phyloP scores from a whole-genome alignment of 2,113 vertebrate genomes.

The Takifugu bimaculatus region DNA sequence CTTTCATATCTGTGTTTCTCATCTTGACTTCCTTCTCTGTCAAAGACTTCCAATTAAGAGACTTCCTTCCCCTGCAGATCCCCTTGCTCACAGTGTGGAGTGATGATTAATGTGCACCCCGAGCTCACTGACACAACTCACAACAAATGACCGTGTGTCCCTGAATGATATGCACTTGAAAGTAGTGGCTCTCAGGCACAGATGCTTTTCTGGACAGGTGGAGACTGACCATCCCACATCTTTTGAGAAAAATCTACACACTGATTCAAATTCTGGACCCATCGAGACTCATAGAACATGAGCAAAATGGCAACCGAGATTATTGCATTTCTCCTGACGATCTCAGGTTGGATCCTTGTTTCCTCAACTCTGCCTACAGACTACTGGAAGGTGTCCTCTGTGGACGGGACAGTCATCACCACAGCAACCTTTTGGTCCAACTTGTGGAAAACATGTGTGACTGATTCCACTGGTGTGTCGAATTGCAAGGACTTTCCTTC shows the following conservation, averaged over 20 bases:
- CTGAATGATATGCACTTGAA: slow-evolving; percentile 34
- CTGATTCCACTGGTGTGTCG: slow-evolving; percentile 91
- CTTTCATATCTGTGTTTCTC: slow-evolving; percentile 27
- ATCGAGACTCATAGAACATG: slow-evolving; percentile 34
- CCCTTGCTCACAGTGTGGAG: slow-evolving; percentile 55
- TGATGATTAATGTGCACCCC: slow-evolving; percentile 45
- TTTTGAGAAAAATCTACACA: slow-evolving; percentile 6
- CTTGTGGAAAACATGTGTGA: slow-evolving; percentile 93
- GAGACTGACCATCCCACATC: slow-evolving; percentile 37
- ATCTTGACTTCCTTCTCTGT: slow-evolving; percentile 25
- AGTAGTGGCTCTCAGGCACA: slow-evolving; percentile 40
- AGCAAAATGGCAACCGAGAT: slow-evolving; percentile 81
- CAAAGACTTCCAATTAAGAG: slow-evolving; percentile 58
- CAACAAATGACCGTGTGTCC: slow-evolving; percentile 27
- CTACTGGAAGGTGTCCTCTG: slow-evolving; percentile 94
- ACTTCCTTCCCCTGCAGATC: slow-evolving; percentile 60
- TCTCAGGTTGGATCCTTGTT: slow-evolving; percentile 87
- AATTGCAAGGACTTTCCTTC: slow-evolving; percentile 96
- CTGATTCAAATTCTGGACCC: slow-evolving; percentile 14
- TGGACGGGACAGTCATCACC: slow-evolving; percentile 94
- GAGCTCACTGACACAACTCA: slow-evolving; percentile 18
- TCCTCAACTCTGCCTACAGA: slow-evolving; percentile 88
- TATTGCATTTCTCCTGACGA: slow-evolving; percentile 79
- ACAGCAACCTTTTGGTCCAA: slow-evolving; percentile 95
- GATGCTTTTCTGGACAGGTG: slow-evolving; percentile 35